Conservation (phyloP, 2,113 vertebrate species). For the Myrmecobius fasciatus region DNA sequence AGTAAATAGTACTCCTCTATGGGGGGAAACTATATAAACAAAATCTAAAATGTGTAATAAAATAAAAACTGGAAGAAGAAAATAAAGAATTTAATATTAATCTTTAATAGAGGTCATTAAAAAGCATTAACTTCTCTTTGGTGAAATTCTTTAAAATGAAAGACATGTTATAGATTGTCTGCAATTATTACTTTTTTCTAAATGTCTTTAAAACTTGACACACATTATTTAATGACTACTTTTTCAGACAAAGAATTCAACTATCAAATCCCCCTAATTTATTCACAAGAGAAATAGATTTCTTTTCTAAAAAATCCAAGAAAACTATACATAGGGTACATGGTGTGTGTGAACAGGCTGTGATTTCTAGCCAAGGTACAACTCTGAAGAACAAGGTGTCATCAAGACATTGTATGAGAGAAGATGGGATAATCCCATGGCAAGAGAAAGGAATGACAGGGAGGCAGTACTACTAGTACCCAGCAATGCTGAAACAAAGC, state of each 20-base stretch:
- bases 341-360: not conserved
- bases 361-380: not conserved
- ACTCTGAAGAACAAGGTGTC: not conserved
- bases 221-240: not conserved
- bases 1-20: not conserved
- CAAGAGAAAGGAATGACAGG: not conserved
- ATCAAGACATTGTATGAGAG: not conserved
- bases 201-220: conserved; percentile 12
- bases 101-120: conserved; percentile 20
- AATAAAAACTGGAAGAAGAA: conserved; percentile 23
- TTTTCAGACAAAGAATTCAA: not conserved
- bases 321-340: not conserved
- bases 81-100: conserved; percentile 43
- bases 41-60: not conserved
- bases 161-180: conserved; percentile 19
- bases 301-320: not conserved
- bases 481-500: not conserved
- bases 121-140: conserved; percentile 28
- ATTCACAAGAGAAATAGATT: not conserved
- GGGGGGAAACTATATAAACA: not conserved
- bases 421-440: not conserved
- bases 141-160: conserved; percentile 42
- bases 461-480: not conserved
- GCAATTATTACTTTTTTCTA: conserved; percentile 22
- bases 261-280: not conserved